Base-by-base conservation (phyloP, 2,888 invertebrate species). In the Margaritifera margaritifera region DNA sequence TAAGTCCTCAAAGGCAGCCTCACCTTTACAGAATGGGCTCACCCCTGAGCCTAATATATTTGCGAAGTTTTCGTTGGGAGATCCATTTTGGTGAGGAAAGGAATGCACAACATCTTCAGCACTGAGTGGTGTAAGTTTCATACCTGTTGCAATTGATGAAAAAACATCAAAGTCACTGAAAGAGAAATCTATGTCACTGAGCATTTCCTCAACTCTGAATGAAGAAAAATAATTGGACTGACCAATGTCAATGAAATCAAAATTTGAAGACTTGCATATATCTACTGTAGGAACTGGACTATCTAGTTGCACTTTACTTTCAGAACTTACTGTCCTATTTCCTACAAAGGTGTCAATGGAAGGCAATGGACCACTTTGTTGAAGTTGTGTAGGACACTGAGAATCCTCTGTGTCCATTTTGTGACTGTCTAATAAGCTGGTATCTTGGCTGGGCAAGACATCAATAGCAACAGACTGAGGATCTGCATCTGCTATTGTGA, bases 131-230 rank as follows among this genome's bases (percentile, higher is more conserved):
- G 87, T 84, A 68, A 90, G 80, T 72, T 87, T 88, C 69, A 85
- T 84, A 67, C 86, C 86, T 58, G 85, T 85, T 64, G 87, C 82
- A 73, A 86, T 72, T 52, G 87, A 80, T 55, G 86, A 83, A 57
- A 86, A 80, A 65, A 92, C 91, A 64, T 92, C 92, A 75, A 92
- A 91, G 84, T 92, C 91, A 78, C 91, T 85, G 59, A 86, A 89
- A 89, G 92, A 91, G 91, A 91, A 88, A 91, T 94, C 91, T 93
- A 92, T 70, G 51, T 79, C 79, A 66, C 69, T 66, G 15, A 83
- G 75, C 57, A 79, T 71, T 62, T 84, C 85, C 57, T 79, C 81
- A 58, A 78, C 71, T 66, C 73, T 69, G 19, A 74, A 68, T 64
- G 79, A 72, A 31, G 76, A 65, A 54, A 68, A 66, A 62, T 68